phyloP scores from a whole-genome alignment of 1,140 invertebrate genomes.

The Antheraea mylitta region DNA sequence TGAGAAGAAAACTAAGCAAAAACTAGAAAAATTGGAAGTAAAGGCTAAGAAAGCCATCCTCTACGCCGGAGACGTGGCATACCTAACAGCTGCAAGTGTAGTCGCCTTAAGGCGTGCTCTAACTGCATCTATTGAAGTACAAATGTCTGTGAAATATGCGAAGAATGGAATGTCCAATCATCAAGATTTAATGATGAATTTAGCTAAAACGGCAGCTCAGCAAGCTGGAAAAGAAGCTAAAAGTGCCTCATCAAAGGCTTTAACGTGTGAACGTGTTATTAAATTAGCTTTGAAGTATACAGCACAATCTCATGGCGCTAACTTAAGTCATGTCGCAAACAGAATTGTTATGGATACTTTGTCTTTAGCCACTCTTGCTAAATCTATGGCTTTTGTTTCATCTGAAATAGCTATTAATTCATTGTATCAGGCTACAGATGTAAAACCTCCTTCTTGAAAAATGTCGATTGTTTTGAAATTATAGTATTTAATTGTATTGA shows the following conservation, averaged over 20 bases:
- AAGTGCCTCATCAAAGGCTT: slow-evolving; percentile 61
- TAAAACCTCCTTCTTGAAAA: slow-evolving; percentile 54
- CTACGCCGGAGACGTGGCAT: slow-evolving; percentile 68
- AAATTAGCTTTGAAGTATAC: slow-evolving; percentile 69
- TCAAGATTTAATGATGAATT: slow-evolving; percentile 72
- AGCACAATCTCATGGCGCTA: slow-evolving; percentile 66
- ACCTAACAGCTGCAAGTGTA: slow-evolving; percentile 66
- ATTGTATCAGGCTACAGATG: slow-evolving; percentile 66
- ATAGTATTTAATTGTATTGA: too few relatives aligned
- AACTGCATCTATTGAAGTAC: slow-evolving; percentile 68
- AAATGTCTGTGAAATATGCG: slow-evolving; percentile 67
- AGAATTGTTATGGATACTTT: slow-evolving; percentile 70
- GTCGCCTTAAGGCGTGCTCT: slow-evolving; percentile 66
- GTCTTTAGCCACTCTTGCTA: slow-evolving; percentile 62
- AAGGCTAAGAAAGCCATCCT: slow-evolving; percentile 71
- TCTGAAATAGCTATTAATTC: slow-evolving; percentile 73
- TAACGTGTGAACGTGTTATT: slow-evolving; percentile 63
- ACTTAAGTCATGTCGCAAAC: slow-evolving; percentile 65
- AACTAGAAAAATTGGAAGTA: slow-evolving; percentile 56
- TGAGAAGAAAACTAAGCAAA: slow-evolving; percentile 61
- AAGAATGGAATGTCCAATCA: slow-evolving; percentile 71
- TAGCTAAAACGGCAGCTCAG: slow-evolving; percentile 68
- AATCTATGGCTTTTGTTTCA: slow-evolving; percentile 71
- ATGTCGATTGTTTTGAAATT: not conserved
- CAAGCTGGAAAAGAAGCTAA: slow-evolving; percentile 72